Evolutionary conservation across 2,888 invertebrate species (phyloP), one percentile per base, ranked within the genome.

Genomic region (Cordylochernes scorpioides): DNA sequence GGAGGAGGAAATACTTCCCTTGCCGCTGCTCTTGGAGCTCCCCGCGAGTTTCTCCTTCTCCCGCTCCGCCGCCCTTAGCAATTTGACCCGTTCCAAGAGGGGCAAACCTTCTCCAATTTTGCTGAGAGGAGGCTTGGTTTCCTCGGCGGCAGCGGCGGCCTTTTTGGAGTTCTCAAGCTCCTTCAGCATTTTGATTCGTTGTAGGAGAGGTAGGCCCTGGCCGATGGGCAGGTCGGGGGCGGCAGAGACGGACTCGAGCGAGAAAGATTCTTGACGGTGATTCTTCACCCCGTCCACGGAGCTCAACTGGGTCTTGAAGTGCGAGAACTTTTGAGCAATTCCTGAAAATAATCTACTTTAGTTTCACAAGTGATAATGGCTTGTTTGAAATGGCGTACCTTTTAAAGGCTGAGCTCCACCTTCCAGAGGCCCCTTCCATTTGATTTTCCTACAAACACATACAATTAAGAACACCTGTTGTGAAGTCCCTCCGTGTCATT

Each of bases 61-160:
- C 53, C 75, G 71, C 55, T 78, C 75, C 52, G 75, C 77, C 50
- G 80, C 77, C 53, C 75, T 75, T 1, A 80, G 60, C 24, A 78
- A 56, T 45, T 74, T 68, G 29, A 78, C 54, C 31, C 78, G 17
- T 28, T 73, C 67, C 7, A 80, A 54, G 17, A 78, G 53, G 0
- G 78, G 78, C 29, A 78, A 54, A 1, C 80, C 78, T 4, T 75
- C 78, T 12, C 22, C 22, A 5, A 22, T 3, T n/a, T n/a, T n/a
- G n/a, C n/a, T n/a, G n/a, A n/a, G n/a, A n/a, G n/a, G n/a, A n/a
- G n/a, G n/a, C 5, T 13, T 14, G 22, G 22, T 22, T 19, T n/a
- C 19, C 12, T 2, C 3, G 22, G 22, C 6, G 22, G 12, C 22
- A 6, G 12, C 14, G 3, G 2, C 5, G 12, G 22, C 22, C 22